These are phyloP conservation scores for Diadophis punctatus DNA, from an alignment of 2,113 vertebrate species.

Conservation along the genomic window DNA sequence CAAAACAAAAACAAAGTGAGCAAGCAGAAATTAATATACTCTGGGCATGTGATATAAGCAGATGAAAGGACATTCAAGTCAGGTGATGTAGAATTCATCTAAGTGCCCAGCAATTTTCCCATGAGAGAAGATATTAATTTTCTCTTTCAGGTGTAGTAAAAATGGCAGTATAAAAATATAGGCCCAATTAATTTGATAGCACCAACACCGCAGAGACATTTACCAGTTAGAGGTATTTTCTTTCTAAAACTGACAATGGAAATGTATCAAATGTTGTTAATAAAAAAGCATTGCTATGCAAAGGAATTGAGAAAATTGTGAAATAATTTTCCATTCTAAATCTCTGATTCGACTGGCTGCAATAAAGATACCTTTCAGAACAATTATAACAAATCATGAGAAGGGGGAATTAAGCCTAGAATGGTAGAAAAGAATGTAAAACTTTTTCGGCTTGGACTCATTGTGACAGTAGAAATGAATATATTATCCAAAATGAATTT, in stretches of 20 bases:
- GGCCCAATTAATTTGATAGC: not conserved
- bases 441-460: not conserved
- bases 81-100: not conserved
- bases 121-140: not conserved
- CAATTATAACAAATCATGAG: not conserved
- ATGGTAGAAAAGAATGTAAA: not conserved
- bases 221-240: not conserved
- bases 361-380: not conserved
- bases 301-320: not conserved
- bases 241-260: not conserved
- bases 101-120: not conserved
- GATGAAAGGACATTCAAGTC: not conserved
- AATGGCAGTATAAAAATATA: not conserved
- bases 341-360: not conserved
- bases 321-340: not conserved
- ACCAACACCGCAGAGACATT: not conserved
- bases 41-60: not conserved
- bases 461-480: not conserved
- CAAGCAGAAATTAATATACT: not conserved
- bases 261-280: not conserved
- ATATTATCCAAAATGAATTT: not conserved
- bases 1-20: not conserved
- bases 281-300: not conserved
- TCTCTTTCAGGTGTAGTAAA: not conserved
- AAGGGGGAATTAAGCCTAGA: not conserved